Evolutionary conservation across 2,888 invertebrate species (phyloP), one percentile per base, ranked within the genome.

Genomic region (Sipha maydis): DNA sequence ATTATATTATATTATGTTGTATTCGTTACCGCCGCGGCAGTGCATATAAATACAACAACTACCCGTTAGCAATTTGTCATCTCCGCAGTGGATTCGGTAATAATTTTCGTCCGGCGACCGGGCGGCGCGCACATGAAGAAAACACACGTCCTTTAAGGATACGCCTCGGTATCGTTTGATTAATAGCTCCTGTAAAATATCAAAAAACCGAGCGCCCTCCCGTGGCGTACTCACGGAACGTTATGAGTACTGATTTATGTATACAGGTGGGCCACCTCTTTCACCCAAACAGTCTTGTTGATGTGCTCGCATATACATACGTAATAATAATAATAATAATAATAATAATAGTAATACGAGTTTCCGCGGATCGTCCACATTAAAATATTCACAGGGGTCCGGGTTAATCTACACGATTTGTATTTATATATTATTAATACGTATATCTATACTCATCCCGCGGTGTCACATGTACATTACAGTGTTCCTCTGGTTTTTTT

Each of bases 151-250:
- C 54, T 79, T 48, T 8, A 67, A 85, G 28, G 54, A 86, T 86
- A 86, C 73, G 73, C 73, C 80, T 73, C 61, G 73, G 80, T 73
- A 71, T 41, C 73, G 73, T 80, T 80, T 86, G 86, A 86, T 86
- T 86, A 86, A 86, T 86, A 80, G 86, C 86, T 86, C 79, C 86
- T 28, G 86, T 73, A 25, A 79, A 86, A 86, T 73, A 80, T 80
- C 71, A 80, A 86, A 86, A 86, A 86, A 73, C 79, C 56, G 11
- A 56, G 80, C 86, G 80, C 80, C 86, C 86, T 41, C 80, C 80
- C 38, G 85, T 71, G 73, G 80, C 31, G 86, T 14, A 28, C 83
- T n/a, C 56, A 17, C 56, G 73, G 69, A 19, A 79, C 73, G 78
- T 69, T 85, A 85, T 38, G 85, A 80, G 86, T 41, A 56, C 86